phyloP scores from a whole-genome alignment of 2,113 vertebrate genomes.

The Pseudopodoces humilis region DNA sequence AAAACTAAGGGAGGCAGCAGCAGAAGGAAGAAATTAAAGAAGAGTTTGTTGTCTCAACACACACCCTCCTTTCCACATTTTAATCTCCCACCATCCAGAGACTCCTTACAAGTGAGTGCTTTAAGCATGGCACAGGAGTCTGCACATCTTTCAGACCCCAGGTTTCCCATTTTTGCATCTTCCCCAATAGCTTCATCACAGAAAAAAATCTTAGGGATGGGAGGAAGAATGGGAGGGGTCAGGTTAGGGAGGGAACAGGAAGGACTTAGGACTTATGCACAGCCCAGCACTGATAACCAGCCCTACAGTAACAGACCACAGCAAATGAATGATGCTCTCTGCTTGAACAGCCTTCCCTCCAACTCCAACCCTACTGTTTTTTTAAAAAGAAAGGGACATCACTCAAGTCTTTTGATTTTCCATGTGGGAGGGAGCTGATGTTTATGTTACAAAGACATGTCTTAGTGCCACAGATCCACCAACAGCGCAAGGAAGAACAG shows the following conservation, averaged over 20 bases:
- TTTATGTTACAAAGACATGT: not conserved
- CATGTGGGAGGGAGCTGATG: not conserved
- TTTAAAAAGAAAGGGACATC: not conserved
- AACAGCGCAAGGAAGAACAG: not conserved
- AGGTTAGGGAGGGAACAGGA: not conserved
- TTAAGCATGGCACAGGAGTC: not conserved
- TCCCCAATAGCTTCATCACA: not conserved
- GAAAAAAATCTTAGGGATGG: not conserved
- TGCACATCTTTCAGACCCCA: not conserved
- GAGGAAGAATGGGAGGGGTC: fast-evolving
- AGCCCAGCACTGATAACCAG: not conserved
- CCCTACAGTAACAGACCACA: not conserved
- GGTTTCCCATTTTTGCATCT: not conserved
- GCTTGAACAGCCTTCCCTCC: not conserved
- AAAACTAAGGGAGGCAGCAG: not conserved
- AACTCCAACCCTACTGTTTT: not conserved
- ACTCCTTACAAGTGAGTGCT: fast-evolving
- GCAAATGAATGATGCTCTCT: not conserved
- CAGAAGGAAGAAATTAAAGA: not conserved
- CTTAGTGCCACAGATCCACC: not conserved
- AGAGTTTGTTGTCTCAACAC: not conserved
- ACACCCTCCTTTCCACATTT: not conserved
- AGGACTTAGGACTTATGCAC: not conserved
- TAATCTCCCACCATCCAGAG: not conserved
- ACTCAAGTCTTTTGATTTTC: not conserved